These are phyloP conservation scores for Sciurus niger DNA, from an alignment of 2,113 vertebrate species.

Conservation along the genomic window DNA sequence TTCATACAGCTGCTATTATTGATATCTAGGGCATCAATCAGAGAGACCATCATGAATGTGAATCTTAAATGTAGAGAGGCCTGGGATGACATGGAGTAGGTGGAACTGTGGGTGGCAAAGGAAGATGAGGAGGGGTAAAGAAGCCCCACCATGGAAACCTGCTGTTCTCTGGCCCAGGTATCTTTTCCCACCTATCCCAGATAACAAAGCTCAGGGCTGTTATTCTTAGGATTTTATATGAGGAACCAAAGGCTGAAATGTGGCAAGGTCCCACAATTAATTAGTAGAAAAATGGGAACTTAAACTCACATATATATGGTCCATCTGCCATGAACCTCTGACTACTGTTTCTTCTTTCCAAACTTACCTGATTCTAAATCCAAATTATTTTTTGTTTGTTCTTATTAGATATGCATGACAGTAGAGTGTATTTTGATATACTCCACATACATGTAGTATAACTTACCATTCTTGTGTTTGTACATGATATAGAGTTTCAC, in stretches of 20 bases:
- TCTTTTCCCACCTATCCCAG: neutral
- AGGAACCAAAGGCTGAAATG: neutral
- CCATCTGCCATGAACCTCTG: neutral
- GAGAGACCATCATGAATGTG: constrained; percentile 90
- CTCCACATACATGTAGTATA: too few relatives aligned
- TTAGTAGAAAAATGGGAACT: neutral
- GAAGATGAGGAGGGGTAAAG: neutral
- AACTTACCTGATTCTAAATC: too few relatives aligned
- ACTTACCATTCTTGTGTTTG: too few relatives aligned
- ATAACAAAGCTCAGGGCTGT: neutral
- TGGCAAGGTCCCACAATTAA: neutral
- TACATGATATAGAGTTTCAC: too few relatives aligned
- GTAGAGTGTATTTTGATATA: too few relatives aligned
- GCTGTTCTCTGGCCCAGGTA: too few relatives aligned
- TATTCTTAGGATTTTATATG: neutral
- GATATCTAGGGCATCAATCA: constrained; percentile 86
- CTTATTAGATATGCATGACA: too few relatives aligned
- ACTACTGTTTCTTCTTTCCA: neutral
- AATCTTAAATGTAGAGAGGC: constrained; percentile 92
- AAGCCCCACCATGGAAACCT: too few relatives aligned
- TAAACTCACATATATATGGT: neutral
- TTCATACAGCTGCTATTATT: constrained; percentile 93
- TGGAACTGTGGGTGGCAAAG: neutral
- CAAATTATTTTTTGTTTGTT: too few relatives aligned
- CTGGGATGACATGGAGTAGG: neutral